Base-by-base conservation (phyloP, 1,140 invertebrate genomes). In the Drosophila kepulauana region DNA sequence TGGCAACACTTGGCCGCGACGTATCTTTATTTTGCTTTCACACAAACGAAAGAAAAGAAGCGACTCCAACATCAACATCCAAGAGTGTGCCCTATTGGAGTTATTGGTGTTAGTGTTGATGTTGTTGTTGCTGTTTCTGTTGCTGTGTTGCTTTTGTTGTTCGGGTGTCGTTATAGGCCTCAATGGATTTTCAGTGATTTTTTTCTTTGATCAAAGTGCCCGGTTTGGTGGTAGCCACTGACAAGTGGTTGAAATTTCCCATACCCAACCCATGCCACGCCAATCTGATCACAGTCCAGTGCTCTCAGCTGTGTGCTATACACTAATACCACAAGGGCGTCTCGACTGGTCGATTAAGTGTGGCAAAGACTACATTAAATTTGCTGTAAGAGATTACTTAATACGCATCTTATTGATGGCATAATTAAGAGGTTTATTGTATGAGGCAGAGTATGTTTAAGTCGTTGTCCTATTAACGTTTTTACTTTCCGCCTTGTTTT, bases 11-110 rank as follows among this genome's bases (percentile, higher is more conserved):
- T 80, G 85, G 84, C 75, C 49, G 41, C 61, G 87, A 87, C 84
- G 84, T 87, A 88, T 87, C 84, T 87, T 87, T 87, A 87, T 87
- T 88, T 84, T 87, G 77, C 80, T 77, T 79, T 82, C 78, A 79
- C 79, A 82, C 79, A 82, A 49, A 51, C 45, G 16, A 51, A 62
- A 75, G 54, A 59, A 56, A 49, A 64, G 54, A 59, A 59, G 70
- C 41, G 25, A 41, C 57, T 62, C 28, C 65, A 56, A 72, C 68
- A 72, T 63, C 11, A 16, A 65, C 33, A 58, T 76, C 70, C 64
- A 76, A 67, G 20, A 25, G 67, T 78, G 65, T 80, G 75, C 69
- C 64, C 69, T 54, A 52, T 73, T 79, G 74, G 61, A 30, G 70
- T 70, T 54, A 33, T 59, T 79, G 74, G 16, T 58, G 16, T 59